Conservation (phyloP, 2,888 invertebrate species). For the Dione juno region DNA sequence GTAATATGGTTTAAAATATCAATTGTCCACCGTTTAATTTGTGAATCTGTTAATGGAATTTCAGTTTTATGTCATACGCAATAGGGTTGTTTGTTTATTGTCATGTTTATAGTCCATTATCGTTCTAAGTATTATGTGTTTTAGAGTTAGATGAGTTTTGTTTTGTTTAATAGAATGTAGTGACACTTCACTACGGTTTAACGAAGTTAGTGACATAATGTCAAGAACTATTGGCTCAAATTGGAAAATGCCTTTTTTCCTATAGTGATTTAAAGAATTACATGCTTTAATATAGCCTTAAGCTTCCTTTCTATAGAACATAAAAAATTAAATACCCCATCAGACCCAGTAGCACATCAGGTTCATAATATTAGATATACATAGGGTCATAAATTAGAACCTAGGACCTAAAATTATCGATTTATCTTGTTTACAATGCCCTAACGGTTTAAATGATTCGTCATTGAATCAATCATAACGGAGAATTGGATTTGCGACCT, state of each 20-base stretch:
- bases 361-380: no score
- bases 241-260: no score
- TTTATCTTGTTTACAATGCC: background rate
- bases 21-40: slow-evolving; percentile 46
- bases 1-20: slow-evolving; percentile 50
- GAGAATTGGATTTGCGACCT: background rate
- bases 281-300: no score
- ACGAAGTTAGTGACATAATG: background rate
- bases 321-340: no score
- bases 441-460: slow-evolving; percentile 7
- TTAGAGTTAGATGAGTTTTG: no score
- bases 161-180: background rate
- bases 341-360: no score
- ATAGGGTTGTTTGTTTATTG: background rate
- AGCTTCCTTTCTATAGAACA: no score
- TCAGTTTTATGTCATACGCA: background rate
- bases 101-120: background rate
- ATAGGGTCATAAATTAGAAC: background rate
- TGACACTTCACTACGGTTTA: background rate
- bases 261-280: no score
- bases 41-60: slow-evolving; percentile 36
- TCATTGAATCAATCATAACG: background rate
- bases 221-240: no score
- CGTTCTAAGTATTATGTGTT: no score
- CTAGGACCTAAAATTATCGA: background rate